Conservation (phyloP, 2,797 vertebrate species). For the Ataeniobius toweri region DNA sequence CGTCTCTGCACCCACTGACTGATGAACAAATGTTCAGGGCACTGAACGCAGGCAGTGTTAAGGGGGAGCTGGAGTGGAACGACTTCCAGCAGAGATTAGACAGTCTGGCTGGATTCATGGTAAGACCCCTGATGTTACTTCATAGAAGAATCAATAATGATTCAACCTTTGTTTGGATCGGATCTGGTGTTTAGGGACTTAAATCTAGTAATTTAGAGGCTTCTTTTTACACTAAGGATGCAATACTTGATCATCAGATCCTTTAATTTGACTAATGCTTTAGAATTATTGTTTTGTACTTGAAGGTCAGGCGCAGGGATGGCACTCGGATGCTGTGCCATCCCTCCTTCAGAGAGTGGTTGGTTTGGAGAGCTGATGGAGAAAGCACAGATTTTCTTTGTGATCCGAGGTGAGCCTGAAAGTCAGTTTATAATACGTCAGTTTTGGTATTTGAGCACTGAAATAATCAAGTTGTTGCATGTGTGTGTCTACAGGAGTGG, state of each 20-base stretch:
- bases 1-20: constrained; percentile 95
- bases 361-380: constrained; percentile 95
- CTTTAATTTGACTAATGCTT: background rate
- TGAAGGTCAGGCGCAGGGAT: constrained; percentile 86
- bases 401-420: constrained; percentile 88
- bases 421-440: background rate
- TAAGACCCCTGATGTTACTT: constrained; percentile 62
- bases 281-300: background rate
- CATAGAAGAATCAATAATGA: constrained; percentile 9
- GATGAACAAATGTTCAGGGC: constrained; percentile 98
- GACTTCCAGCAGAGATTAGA: constrained; percentile 96
- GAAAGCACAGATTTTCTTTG: constrained; percentile 95
- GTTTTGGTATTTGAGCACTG: background rate
- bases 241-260: background rate
- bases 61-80: constrained; percentile 89
- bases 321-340: constrained; percentile 98
- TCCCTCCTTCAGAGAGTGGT: constrained; percentile 97
- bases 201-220: background rate
- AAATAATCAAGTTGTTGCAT: background rate
- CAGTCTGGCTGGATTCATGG: constrained; percentile 91
- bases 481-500: constrained; percentile 84
- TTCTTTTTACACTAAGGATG: background rate
- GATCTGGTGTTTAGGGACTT: background rate
- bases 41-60: constrained; percentile 89
- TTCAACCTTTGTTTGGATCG: constrained; percentile 21